Conservation (phyloP, 1,140 invertebrate species). For the Drosophila bocki region DNA sequence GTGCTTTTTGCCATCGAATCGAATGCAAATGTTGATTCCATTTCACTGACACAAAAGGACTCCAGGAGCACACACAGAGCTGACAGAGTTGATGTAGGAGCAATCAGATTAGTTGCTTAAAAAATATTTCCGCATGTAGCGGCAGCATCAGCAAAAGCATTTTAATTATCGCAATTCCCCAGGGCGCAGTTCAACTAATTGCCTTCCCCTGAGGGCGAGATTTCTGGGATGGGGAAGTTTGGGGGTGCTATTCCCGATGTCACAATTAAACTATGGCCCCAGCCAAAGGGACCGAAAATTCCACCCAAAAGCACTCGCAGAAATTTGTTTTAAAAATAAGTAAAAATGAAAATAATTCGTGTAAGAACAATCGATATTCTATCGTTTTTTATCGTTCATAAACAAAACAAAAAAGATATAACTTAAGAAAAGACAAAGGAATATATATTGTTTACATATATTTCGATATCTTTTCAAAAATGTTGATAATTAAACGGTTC, state of each 20-base stretch:
- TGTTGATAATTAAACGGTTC: too few species aligned
- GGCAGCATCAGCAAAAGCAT: constrained; percentile 46
- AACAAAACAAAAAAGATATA: too few species aligned
- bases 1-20: constrained; percentile 79
- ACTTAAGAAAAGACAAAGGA: too few species aligned
- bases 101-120: constrained; percentile 79
- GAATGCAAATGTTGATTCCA: constrained; percentile 79
- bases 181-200: constrained; percentile 79
- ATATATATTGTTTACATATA: too few species aligned
- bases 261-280: constrained; percentile 81
- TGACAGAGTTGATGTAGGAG: constrained; percentile 70
- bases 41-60: constrained; percentile 23
- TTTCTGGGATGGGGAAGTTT: background rate
- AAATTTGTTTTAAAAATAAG: background rate
- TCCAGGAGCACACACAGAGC: constrained; percentile 8
- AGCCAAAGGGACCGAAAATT: constrained; percentile 29
- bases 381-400: too few species aligned
- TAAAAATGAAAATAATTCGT: background rate
- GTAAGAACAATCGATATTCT: too few species aligned
- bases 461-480: too few species aligned
- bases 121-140: constrained; percentile 81
- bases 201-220: constrained; percentile 43
- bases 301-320: constrained; percentile 9
- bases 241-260: constrained; percentile 35
- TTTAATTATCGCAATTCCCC: constrained; percentile 81